Conservation (phyloP, 2,113 vertebrate genomes). For the Corythaeola cristata region DNA sequence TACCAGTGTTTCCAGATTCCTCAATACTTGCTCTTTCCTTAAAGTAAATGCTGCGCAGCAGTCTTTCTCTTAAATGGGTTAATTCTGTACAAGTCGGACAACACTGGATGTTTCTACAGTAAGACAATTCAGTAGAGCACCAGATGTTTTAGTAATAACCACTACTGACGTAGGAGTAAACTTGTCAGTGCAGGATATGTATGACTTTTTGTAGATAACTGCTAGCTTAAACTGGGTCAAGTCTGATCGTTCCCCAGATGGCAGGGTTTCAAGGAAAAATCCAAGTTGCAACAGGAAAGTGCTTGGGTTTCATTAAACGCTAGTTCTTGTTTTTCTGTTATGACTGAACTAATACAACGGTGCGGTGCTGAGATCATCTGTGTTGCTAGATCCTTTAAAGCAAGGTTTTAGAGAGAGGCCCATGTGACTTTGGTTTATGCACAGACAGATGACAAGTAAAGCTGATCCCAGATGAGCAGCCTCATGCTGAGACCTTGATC, state of each 20-base stretch:
- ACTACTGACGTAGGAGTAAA: not conserved
- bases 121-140: not conserved
- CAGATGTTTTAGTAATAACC: not conserved
- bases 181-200: not conserved
- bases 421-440: not conserved
- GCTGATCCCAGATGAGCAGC: not conserved
- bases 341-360: not conserved
- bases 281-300: not conserved
- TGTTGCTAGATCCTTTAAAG: not conserved
- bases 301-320: not conserved
- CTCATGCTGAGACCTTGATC: not conserved
- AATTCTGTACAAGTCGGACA: not conserved
- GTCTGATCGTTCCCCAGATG: not conserved
- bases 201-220: not conserved
- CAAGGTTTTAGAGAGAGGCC: not conserved
- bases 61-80: not conserved
- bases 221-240: not conserved
- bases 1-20: not conserved
- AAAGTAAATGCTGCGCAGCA: not conserved
- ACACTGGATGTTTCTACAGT: not conserved
- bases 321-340: not conserved
- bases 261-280: slow-evolving; percentile 17
- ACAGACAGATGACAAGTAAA: not conserved
- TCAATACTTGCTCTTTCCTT: not conserved
- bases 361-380: not conserved